These are phyloP conservation scores for Podiceps cristatus DNA, from an alignment of 2,113 vertebrate species.

Conservation along the genomic window DNA sequence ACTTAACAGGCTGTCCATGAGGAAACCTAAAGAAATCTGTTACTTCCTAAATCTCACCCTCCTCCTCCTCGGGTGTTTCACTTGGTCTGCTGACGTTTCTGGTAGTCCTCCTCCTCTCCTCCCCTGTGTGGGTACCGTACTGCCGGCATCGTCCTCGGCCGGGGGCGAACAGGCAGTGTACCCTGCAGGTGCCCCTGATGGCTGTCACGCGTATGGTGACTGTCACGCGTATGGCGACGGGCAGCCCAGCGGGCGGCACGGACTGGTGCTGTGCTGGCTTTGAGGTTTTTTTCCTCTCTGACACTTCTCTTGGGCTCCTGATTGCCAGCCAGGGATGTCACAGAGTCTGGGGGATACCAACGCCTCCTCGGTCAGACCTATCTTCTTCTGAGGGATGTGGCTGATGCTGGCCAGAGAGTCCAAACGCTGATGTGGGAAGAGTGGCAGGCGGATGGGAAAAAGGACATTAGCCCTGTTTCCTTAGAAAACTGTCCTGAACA, in stretches of 20 bases:
- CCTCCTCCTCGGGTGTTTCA: not conserved
- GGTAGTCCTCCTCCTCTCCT: not conserved
- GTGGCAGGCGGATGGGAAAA: not conserved
- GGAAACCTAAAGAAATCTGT: not conserved
- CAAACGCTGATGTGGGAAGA: not conserved
- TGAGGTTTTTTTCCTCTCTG: not conserved
- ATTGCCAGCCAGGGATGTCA: not conserved
- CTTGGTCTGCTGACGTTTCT: not conserved
- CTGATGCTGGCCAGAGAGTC: not conserved
- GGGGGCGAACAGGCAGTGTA: fast-evolving
- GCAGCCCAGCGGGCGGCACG: fast-evolving
- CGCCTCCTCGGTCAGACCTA: not conserved
- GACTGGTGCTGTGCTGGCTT: fast-evolving
- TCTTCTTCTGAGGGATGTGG: not conserved
- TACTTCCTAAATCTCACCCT: not conserved
- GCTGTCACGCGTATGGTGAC: fast-evolving
- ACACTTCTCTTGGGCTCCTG: not conserved
- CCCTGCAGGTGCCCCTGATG: too few species aligned
- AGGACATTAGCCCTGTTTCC: not conserved
- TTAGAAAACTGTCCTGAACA: not conserved
- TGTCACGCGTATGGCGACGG: fast-evolving
- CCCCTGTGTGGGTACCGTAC: fast-evolving
- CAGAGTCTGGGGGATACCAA: not conserved
- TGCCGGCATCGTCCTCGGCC: not conserved
- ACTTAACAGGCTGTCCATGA: not conserved